Conservation (phyloP, 1,140 invertebrate genomes). For the Varroa destructor region DNA sequence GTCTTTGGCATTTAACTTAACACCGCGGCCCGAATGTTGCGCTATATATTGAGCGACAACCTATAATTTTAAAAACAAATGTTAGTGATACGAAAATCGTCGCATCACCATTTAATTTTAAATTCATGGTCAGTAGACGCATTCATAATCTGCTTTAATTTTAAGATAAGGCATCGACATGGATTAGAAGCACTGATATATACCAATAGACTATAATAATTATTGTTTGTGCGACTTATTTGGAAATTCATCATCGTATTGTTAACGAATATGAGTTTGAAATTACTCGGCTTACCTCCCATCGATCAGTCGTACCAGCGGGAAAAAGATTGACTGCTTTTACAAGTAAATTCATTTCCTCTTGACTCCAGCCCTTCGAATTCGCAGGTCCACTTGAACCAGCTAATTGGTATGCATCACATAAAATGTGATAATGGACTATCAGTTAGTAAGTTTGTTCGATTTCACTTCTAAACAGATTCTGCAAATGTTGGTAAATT, state of each 20-base stretch:
- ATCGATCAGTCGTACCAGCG: constrained; percentile 77
- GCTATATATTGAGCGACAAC: constrained; percentile 90
- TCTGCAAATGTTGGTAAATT: too few relatives aligned
- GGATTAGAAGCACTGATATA: not conserved
- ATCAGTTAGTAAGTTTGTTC: not conserved
- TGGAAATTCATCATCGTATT: too few relatives aligned
- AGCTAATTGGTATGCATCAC: constrained; percentile 29
- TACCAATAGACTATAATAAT: too few relatives aligned
- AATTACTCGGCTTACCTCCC: constrained; percentile 21
- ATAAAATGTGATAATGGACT: constrained; percentile 2
- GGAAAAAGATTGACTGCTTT: constrained; percentile 94
- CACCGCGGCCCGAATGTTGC: constrained; percentile 55
- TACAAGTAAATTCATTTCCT: constrained; percentile 72
- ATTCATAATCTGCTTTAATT: too few relatives aligned
- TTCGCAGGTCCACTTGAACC: constrained; percentile 29
- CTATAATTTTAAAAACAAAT: constrained; percentile 37
- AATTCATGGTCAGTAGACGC: too few relatives aligned
- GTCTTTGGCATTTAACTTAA: constrained; percentile 60
- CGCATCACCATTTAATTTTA: too few relatives aligned
- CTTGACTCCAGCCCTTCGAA: constrained; percentile 54
- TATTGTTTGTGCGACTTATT: too few relatives aligned
- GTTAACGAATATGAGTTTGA: not conserved
- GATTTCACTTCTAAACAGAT: too few relatives aligned
- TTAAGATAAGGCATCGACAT: too few relatives aligned
- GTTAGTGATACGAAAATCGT: not conserved